Conservation (phyloP, 2,113 vertebrate species). For the Channa maculata region DNA sequence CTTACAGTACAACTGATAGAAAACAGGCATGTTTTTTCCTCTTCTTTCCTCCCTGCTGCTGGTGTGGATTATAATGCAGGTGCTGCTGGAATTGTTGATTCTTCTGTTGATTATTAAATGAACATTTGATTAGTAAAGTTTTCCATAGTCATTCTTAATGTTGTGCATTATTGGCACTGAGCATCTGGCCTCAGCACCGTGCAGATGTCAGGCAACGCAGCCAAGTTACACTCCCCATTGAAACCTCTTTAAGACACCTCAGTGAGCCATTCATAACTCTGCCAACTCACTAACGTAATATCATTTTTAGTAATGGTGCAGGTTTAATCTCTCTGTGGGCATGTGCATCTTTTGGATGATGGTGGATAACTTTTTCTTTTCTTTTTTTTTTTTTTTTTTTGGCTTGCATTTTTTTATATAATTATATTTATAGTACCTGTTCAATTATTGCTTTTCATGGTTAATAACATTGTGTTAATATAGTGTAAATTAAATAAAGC, state of each 20-base stretch:
- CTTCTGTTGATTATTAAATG: background rate
- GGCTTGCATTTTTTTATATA: no score
- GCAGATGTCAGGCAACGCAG: slow-evolving; percentile 23
- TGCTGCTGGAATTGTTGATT: background rate
- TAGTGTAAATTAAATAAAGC: background rate
- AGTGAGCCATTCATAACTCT: slow-evolving; percentile 30
- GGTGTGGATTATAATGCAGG: background rate
- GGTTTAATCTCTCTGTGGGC: background rate
- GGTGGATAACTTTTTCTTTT: background rate
- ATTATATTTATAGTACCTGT: no score
- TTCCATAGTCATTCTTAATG: background rate
- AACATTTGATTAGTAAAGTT: background rate
- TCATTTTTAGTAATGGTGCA: background rate
- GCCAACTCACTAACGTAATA: slow-evolving; percentile 5
- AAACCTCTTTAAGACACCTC: slow-evolving; percentile 28
- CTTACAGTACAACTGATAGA: background rate
- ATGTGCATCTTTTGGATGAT: background rate
- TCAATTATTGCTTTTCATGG: background rate
- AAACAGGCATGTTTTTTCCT: slow-evolving; percentile 12
- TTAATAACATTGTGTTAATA: slow-evolving; percentile 2
- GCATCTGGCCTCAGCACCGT: slow-evolving; percentile 12
- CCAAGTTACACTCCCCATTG: slow-evolving; percentile 30
- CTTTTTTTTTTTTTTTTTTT: no score
- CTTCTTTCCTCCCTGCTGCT: slow-evolving; percentile 12
- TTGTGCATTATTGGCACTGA: slow-evolving; percentile 6